Base-by-base conservation (phyloP, 2,113 vertebrate genomes). In the Entomyzon cyanotis region DNA sequence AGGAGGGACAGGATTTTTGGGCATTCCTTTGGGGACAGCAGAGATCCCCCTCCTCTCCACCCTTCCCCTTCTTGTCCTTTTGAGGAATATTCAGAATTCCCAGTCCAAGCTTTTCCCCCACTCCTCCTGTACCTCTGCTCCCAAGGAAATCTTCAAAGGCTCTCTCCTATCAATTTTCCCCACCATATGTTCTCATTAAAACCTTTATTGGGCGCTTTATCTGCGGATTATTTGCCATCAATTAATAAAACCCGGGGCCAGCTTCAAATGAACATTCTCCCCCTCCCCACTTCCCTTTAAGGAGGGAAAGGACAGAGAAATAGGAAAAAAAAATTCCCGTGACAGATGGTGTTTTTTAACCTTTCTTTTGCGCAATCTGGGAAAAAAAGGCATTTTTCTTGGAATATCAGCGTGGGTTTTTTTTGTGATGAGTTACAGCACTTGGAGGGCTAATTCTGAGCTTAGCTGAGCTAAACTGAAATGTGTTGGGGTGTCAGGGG, bases 121-220 rank as follows among this genome's bases (percentile, higher is more conserved):
- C 44, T 64, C 46, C 87, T 88, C 80, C 63, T 56, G 89, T 69
- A 60, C 25, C 90, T 47, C 52, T 9, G 30, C 85, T 96, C 84
- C 41, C 70, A 37, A 90, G 94, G 82, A 90, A 90, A 91, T 58
- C 87, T 94, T 97, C 77, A 78, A 94, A 97, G 91, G 35, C 53
- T 93, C 52, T 1, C 30, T 58, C 87, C 93, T 76, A 60, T 97
- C 93, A 59, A 59, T 95, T 94, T 94, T 95, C 70, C 94, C 58
- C 19, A 5, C 95, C 94, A 79, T 93, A 97, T 96, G 96, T 97
- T 97, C 95, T 96, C 94, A 95, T 97, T 96, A 97, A 95, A 95
- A 79, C 60, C 30, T 96, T 97, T 95, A 97, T 89, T 71, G 93
- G 37, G 84, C 14, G 23, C 81, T 97, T 97, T 97, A 96, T 97